These are phyloP conservation scores for Colistium nudipinnis DNA, from an alignment of 2,113 vertebrate genomes.

Conservation along the genomic window DNA sequence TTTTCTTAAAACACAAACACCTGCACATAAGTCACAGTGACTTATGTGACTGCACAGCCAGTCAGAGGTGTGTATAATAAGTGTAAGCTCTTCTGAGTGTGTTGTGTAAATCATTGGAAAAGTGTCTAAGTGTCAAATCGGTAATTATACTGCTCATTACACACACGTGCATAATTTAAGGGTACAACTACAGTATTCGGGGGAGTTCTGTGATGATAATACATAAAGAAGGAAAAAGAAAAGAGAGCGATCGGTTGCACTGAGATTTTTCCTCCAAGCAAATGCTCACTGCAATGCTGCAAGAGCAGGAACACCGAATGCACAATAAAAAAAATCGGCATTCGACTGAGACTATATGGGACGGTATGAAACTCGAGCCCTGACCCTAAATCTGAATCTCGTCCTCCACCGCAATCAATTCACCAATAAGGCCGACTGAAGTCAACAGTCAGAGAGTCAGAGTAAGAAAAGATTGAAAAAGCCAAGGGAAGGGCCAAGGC, in stretches of 20 bases:
- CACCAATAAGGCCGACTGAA: conserved; percentile 29
- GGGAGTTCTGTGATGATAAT: no score
- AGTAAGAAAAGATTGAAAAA: not conserved
- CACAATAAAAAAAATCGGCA: no score
- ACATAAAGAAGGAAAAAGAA: no score
- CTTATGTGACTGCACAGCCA: not conserved
- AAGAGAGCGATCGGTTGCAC: no score
- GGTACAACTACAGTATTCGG: no score
- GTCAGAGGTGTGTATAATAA: conserved; percentile 22
- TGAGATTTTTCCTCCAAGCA: not conserved
- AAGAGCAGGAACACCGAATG: not conserved
- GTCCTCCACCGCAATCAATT: conserved; percentile 44
- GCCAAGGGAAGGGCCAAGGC: not conserved
- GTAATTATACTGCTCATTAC: no score
- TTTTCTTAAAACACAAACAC: no score
- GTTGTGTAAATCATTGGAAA: not conserved
- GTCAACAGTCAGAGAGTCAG: conserved; percentile 19
- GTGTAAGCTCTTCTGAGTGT: not conserved
- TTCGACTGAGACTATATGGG: not conserved
- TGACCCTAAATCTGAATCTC: conserved; percentile 18
- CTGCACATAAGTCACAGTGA: no score
- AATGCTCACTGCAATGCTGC: not conserved
- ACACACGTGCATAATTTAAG: conserved; percentile 15
- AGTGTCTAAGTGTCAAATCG: no score
- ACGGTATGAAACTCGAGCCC: conserved; percentile 2